Conservation (phyloP, 2,797 vertebrate genomes). For the Calcarius lapponicus region DNA sequence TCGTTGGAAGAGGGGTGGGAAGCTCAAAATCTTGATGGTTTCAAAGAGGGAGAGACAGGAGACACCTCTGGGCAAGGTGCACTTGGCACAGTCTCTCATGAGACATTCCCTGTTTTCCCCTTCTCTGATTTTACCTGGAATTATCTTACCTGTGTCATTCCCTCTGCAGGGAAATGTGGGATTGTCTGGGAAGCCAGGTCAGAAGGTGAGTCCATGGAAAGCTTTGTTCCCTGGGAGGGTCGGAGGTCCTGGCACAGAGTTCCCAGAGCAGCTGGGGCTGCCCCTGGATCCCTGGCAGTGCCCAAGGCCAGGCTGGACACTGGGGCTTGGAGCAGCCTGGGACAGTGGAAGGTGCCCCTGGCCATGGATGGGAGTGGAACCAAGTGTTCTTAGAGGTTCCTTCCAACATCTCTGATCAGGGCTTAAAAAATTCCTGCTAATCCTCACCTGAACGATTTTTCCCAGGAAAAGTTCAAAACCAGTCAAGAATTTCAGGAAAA, state of each 20-base stretch:
- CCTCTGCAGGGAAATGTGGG: conserved; percentile 87
- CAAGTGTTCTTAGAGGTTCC: neutral
- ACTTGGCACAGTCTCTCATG: neutral
- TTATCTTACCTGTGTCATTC: neutral
- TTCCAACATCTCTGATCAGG: neutral
- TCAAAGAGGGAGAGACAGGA: neutral
- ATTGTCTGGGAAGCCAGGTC: conserved; percentile 88
- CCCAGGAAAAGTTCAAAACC: neutral
- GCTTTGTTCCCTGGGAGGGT: neutral
- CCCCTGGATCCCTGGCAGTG: neutral
- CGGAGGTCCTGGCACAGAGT: neutral
- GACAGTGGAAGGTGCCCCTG: rapidly evolving
- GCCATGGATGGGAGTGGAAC: neutral
- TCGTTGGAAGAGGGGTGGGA: neutral
- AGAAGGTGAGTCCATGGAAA: conserved; percentile 77
- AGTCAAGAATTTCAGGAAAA: neutral
- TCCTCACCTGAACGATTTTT: neutral
- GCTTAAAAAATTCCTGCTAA: neutral
- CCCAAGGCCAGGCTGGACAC: rapidly evolving
- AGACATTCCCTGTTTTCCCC: too few relatives aligned
- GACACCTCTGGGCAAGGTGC: neutral
- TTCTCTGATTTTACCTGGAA: neutral
- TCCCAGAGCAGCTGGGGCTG: neutral
- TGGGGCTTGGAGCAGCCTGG: neutral
- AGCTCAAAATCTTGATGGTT: neutral